phyloP scores from a whole-genome alignment of 2,797 vertebrate genomes.

The Tapera naevia region DNA sequence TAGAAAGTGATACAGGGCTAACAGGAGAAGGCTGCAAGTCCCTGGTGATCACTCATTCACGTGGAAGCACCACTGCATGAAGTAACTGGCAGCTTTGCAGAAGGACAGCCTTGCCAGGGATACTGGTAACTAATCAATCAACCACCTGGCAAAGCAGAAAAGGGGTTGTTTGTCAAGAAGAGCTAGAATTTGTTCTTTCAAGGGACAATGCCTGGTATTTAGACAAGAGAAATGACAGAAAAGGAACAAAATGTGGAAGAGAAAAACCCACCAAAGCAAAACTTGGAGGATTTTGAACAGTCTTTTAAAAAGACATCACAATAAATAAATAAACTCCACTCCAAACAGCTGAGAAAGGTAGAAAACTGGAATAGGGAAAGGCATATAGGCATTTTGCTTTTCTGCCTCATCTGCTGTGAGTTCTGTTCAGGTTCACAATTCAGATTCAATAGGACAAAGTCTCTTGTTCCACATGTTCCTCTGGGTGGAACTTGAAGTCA shows the following conservation, averaged over 20 bases:
- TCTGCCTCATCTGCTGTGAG: not conserved
- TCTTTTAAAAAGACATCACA: not conserved
- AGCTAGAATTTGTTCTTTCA: not conserved
- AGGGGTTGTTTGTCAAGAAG: not conserved
- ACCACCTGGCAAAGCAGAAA: constrained; percentile 1
- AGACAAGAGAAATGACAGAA: not conserved
- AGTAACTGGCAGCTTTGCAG: not conserved
- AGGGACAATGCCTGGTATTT: not conserved
- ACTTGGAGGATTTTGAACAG: not conserved
- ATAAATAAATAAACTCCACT: not conserved
- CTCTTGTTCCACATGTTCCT: not conserved
- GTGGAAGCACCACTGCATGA: not conserved
- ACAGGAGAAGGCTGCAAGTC: not conserved
- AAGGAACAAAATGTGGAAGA: not conserved
- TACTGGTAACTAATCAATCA: constrained; percentile 10
- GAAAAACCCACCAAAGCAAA: not conserved
- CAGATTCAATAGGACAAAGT: not conserved
- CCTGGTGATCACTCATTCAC: not conserved
- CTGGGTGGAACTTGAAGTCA: not conserved
- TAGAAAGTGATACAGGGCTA: not conserved
- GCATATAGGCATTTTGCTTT: not conserved
- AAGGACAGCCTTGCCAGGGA: not conserved
- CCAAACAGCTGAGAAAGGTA: not conserved
- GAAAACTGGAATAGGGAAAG: not conserved
- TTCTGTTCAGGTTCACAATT: not conserved